Conservation (phyloP, 2,797 vertebrate species). For the Enteromius viviparus region DNA sequence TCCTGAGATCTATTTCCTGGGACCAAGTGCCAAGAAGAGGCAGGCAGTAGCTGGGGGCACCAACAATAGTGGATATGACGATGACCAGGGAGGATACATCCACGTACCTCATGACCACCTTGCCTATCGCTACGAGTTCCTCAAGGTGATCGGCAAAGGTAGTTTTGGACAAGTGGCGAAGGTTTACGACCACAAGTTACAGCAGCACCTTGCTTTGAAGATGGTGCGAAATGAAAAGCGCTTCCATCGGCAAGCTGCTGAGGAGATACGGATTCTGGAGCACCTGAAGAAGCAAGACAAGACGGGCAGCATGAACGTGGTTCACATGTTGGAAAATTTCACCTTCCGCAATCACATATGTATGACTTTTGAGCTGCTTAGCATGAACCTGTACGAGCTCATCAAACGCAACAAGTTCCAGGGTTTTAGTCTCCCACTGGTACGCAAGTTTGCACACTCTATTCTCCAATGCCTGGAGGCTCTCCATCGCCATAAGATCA, state of each 20-base stretch:
- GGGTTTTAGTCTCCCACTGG: constrained; percentile 93
- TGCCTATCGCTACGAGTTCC: constrained; percentile 94
- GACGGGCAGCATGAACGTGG: constrained; percentile 91
- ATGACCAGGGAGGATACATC: constrained; percentile 94
- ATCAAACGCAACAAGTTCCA: constrained; percentile 99
- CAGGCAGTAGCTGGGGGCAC: constrained; percentile 87
- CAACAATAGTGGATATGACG: constrained; percentile 94
- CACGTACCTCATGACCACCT: constrained; percentile 94
- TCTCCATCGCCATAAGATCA: constrained; percentile 90
- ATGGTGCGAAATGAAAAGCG: constrained; percentile 98
- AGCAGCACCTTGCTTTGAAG: constrained; percentile 95
- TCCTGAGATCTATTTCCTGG: constrained; percentile 92
- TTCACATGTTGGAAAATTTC: constrained; percentile 98
- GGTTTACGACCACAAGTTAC: constrained; percentile 95
- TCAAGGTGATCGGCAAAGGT: constrained; percentile 97
- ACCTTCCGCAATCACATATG: constrained; percentile 98
- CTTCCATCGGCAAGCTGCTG: constrained; percentile 94
- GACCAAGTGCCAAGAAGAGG: constrained; percentile 93
- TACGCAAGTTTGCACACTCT: constrained; percentile 96
- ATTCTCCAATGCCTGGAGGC: constrained; percentile 95
- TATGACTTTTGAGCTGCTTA: constrained; percentile 97
- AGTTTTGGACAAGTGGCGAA: constrained; percentile 98
- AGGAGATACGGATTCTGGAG: constrained; percentile 97
- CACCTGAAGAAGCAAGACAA: constrained; percentile 96
- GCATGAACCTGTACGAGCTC: constrained; percentile 97